Conservation (phyloP, 2,797 vertebrate genomes). For the Rhinophrynus dorsalis region DNA sequence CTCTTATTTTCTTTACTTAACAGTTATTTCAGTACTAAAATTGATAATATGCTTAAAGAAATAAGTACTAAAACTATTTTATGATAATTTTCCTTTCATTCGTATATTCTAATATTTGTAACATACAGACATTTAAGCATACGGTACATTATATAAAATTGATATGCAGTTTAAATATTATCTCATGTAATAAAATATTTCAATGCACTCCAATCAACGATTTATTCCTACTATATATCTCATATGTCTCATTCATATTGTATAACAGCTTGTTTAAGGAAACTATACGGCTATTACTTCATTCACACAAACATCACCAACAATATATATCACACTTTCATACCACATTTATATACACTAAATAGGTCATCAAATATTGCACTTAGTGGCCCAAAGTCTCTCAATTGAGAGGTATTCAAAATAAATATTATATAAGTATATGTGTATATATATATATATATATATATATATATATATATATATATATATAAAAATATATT, state of each 20-base stretch:
- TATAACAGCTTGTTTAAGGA: no score
- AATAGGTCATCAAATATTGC: constrained; percentile 96
- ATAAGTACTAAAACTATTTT: no score
- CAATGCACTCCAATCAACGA: constrained; percentile 46
- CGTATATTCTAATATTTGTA: constrained; percentile 12
- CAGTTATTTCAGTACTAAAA: no score
- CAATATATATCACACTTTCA: constrained; percentile 61
- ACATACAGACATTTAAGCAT: constrained; percentile 23
- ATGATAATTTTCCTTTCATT: no score
- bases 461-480: constrained; percentile 69
- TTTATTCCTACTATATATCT: constrained; percentile 54
- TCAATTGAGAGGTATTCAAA: constrained; percentile 80
- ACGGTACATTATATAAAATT: constrained; percentile 11
- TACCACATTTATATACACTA: constrained; percentile 86
- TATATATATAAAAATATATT: constrained; percentile 61
- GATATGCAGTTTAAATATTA: no score
- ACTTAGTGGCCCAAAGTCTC: constrained; percentile 97
- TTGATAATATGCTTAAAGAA: no score
- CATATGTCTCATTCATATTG: no score
- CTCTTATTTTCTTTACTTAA: no score
- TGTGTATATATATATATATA: constrained; percentile 68
- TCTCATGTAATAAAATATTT: constrained; percentile 53
- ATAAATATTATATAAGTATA: constrained; percentile 74
- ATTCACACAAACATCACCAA: constrained; percentile 65
- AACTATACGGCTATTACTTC: constrained; percentile 40